Conservation (phyloP, 2,113 vertebrate species). For the Nematolebias whitei region DNA sequence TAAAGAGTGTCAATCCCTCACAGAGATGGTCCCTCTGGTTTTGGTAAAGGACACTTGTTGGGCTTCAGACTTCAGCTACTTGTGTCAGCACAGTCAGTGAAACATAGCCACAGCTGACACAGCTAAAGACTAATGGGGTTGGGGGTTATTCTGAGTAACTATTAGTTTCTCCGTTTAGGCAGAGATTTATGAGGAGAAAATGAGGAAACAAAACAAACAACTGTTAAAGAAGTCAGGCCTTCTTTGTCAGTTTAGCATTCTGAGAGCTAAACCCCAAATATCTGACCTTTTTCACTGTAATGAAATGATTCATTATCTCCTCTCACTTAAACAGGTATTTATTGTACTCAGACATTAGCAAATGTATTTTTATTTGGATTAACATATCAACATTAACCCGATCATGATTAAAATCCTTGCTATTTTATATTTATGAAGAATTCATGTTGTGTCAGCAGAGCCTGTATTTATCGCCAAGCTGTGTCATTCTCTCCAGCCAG, state of each 20-base stretch:
- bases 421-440: too few species aligned
- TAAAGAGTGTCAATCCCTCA: slow-evolving; percentile 63
- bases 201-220: too few species aligned
- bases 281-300: background rate
- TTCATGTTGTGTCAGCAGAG: background rate
- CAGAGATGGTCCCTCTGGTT: slow-evolving; percentile 68
- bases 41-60: slow-evolving; percentile 63
- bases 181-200: too few species aligned
- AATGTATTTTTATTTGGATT: background rate
- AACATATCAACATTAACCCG: too few species aligned
- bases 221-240: too few species aligned
- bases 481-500: background rate
- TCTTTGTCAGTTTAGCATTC: too few species aligned
- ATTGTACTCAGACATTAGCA: background rate
- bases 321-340: background rate
- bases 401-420: background rate
- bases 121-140: slow-evolving; percentile 47
- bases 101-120: slow-evolving; percentile 72
- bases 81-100: slow-evolving; percentile 71
- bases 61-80: slow-evolving; percentile 57
- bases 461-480: background rate
- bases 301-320: background rate
- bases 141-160: background rate
- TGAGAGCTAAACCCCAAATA: too few species aligned
- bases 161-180: too few species aligned